Base-by-base conservation (phyloP, 2,888 invertebrate genomes). In the Maniola hyperantus region DNA sequence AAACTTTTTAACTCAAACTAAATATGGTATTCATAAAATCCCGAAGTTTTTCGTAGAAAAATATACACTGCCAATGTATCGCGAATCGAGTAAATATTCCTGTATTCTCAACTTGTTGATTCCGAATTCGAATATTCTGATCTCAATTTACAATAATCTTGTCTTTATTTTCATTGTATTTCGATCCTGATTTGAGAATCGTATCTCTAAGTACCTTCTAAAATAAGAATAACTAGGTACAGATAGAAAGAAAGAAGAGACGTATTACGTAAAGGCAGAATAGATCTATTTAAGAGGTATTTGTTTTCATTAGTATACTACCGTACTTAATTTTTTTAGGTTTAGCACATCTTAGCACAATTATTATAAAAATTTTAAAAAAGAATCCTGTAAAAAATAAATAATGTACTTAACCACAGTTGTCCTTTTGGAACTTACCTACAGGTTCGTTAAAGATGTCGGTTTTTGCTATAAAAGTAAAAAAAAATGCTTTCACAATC, bases 1-100 rank as follows among this genome's bases (percentile, higher is more conserved):
- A 11, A 67, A 59, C 67, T 71, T 72, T 69, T 73, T 70, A 66
- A 46, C 65, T 6, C 60, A 64, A 57, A 71, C 80, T 81, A 75
- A 79, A 82, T 81, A 84, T 81, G 83, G 82, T 77, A 79, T 79
- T 81, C 82, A 80, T 79, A 79, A 80, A 81, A 79, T 76, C 75
- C 72, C 72, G 69, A 67, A 72, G 67, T 78, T 81, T 81, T 82
- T 81, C 78, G 75, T 75, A 77, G 79, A 78, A 79, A 71, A 68
- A 66, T 69, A 70, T 13, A 20, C 57, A 1, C 36, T 20, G 11
- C 68, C 54, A 65, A 68, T 68, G 72, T 65, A 67, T 72, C 54
- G 64, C 64, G 70, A 68, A 72, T 68, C 64, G 64, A 15, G 64
- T 65, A 48, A 66, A 61, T 61, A 7, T 15, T 54, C 39, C 36